Evolutionary conservation across 2,797 vertebrate species (phyloP).

Genomic region (Spea hammondii): DNA sequence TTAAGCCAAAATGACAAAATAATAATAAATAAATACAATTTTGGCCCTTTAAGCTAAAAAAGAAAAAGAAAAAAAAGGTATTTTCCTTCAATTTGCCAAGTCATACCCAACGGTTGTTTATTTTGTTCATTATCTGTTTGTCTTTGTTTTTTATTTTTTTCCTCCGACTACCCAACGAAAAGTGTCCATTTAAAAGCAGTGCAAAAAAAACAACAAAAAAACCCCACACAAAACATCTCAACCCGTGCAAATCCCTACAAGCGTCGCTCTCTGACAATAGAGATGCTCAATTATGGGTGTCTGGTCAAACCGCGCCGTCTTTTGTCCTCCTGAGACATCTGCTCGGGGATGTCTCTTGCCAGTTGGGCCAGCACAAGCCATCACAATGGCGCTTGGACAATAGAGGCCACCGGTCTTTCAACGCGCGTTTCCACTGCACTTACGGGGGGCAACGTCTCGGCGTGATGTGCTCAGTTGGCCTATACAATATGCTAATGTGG

Average conservation of each 20-base stretch:
- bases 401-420: conserved; percentile 57
- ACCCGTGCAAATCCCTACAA: conserved; percentile 62
- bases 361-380: conserved; percentile 65
- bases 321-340: conserved; percentile 83
- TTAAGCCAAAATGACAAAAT: neutral
- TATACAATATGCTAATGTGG: conserved; percentile 50
- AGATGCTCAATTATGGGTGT: conserved; percentile 58
- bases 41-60: neutral
- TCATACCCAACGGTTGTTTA: neutral
- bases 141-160: conserved; percentile 1
- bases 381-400: conserved; percentile 63
- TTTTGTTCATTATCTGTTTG: neutral
- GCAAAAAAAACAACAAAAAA: conserved; percentile 64
- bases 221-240: conserved; percentile 48
- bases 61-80: neutral
- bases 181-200: conserved; percentile 62
- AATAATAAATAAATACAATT: neutral
- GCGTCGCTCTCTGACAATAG: conserved; percentile 60
- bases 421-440: conserved; percentile 73
- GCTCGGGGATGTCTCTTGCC: conserved; percentile 76
- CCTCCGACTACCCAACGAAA: neutral
- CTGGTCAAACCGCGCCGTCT: conserved; percentile 73
- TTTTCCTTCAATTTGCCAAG: neutral
- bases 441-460: conserved; percentile 68
- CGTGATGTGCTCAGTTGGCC: conserved; percentile 20